These are phyloP conservation scores for Scortum barcoo DNA, from an alignment of 2,113 vertebrate genomes.

Conservation along the genomic window DNA sequence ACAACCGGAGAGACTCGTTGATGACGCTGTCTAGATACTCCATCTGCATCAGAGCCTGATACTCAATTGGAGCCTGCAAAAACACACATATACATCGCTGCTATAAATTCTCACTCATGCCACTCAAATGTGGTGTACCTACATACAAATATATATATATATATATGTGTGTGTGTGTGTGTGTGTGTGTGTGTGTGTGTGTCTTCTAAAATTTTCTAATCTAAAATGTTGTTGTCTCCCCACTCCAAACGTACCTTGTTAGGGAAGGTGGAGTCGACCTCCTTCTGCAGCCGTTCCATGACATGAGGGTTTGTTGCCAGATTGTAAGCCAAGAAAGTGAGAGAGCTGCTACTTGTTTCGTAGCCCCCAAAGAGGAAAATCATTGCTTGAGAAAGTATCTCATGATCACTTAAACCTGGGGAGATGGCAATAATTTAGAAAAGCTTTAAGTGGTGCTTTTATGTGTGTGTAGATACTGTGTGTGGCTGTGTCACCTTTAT, in stretches of 20 bases:
- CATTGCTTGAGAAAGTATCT: constrained; percentile 88
- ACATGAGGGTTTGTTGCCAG: constrained; percentile 83
- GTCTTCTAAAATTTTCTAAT: too few species aligned
- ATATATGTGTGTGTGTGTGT: too few species aligned
- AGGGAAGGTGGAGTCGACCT: constrained; percentile 85
- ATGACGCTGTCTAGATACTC: constrained; percentile 89
- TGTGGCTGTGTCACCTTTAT: constrained; percentile 72
- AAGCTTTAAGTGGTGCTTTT: neutral
- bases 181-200: too few species aligned
- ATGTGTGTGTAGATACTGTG: neutral
- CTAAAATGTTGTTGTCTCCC: neutral
- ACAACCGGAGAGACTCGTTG: constrained; percentile 86
- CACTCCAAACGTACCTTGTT: constrained; percentile 77
- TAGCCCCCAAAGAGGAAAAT: constrained; percentile 89
- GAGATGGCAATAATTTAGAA: neutral
- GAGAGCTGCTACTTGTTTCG: constrained; percentile 86
- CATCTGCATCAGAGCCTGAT: constrained; percentile 84
- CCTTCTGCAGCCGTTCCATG: constrained; percentile 85
- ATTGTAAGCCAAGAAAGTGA: constrained; percentile 84
- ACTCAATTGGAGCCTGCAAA: constrained; percentile 75
- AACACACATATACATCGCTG: constrained; percentile 1
- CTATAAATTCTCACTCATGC: neutral
- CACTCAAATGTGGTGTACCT: too few species aligned
- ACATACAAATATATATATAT: too few species aligned
- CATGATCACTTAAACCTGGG: constrained; percentile 87